These are phyloP conservation scores for Hypolimnas misippus DNA, from an alignment of 2,888 invertebrate genomes.

Conservation along the genomic window DNA sequence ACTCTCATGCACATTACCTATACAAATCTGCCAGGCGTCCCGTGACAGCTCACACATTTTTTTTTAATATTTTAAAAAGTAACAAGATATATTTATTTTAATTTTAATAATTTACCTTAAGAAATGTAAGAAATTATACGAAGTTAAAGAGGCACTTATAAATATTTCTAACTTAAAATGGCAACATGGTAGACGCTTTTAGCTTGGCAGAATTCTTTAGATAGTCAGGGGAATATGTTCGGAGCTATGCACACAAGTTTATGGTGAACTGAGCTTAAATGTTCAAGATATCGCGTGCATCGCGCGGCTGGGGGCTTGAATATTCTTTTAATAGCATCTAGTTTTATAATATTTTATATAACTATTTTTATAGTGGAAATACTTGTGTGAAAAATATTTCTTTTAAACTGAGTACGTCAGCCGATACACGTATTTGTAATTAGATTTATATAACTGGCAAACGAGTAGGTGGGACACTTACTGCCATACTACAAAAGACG, in stretches of 20 bases:
- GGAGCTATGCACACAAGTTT: not conserved
- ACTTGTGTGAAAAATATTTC: not conserved
- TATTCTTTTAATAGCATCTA: slow-evolving; percentile 5
- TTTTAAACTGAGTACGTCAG: not conserved
- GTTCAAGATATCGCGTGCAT: not conserved
- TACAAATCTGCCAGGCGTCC: too few species aligned
- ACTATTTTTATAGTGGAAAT: not conserved
- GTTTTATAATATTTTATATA: too few species aligned
- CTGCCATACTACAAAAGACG: too few species aligned
- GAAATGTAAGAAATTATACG: not conserved
- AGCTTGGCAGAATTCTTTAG: slow-evolving; percentile 2
- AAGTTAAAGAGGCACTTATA: not conserved
- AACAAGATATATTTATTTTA: too few species aligned
- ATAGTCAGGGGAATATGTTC: slow-evolving; percentile 5
- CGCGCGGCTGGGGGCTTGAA: not conserved
- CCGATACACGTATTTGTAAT: not conserved
- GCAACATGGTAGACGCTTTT: slow-evolving; percentile 4
- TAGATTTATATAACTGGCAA: too few species aligned
- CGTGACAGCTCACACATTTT: too few species aligned
- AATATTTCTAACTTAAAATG: slow-evolving; percentile 8
- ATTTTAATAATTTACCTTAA: not conserved
- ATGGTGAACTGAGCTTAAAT: slow-evolving; percentile 7
- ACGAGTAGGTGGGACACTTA: too few species aligned
- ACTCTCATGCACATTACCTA: too few species aligned
- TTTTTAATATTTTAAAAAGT: too few species aligned